A percentile compares a stretch with the other conserved stretches of the same genome.
Evolutionary conservation across 2,113 vertebrate species (phyloP).

Genomic region (Brachirus orientalis): DNA sequence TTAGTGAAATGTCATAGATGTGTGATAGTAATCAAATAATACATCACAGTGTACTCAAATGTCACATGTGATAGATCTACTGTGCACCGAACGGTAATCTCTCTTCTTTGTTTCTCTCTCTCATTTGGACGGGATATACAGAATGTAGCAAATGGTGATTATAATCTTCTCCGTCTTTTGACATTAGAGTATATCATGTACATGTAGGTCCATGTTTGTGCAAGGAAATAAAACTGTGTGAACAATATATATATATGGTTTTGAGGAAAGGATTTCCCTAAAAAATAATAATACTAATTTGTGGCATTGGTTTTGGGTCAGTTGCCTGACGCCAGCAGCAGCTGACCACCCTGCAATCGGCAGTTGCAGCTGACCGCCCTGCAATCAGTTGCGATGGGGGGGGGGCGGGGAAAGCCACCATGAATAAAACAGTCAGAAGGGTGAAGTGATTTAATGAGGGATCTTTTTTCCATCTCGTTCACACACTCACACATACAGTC

Average conservation of each 20-base stretch:
- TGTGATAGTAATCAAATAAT: slow-evolving; percentile 72
- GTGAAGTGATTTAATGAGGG: slow-evolving; percentile 60
- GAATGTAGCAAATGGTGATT: slow-evolving; percentile 6
- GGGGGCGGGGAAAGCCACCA: no score
- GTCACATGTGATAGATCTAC: slow-evolving; percentile 54
- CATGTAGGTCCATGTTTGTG: slow-evolving; percentile 3
- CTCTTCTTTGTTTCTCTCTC: slow-evolving; percentile 1
- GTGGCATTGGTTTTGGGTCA: slow-evolving; percentile 35
- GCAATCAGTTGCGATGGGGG: slow-evolving; percentile 40
- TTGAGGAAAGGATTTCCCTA: background rate
- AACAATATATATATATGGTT: background rate
- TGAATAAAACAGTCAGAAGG: slow-evolving; percentile 12
- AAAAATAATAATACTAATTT: slow-evolving; percentile 13
- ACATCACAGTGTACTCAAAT: slow-evolving; percentile 61
- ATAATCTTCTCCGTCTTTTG: background rate
- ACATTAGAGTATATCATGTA: background rate
- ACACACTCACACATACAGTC: slow-evolving; percentile 34
- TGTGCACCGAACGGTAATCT: background rate
- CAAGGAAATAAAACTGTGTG: background rate
- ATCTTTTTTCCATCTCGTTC: slow-evolving; percentile 7
- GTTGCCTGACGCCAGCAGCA: background rate
- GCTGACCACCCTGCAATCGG: slow-evolving; percentile 47
- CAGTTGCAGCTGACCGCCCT: slow-evolving; percentile 27
- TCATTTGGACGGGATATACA: slow-evolving; percentile 17
- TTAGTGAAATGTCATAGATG: slow-evolving; percentile 70